A percentile compares a stretch with the other conserved stretches of the same genome.
Conservation (phyloP, 2,888 invertebrate genomes). For the Polymixis flavicincta region DNA sequence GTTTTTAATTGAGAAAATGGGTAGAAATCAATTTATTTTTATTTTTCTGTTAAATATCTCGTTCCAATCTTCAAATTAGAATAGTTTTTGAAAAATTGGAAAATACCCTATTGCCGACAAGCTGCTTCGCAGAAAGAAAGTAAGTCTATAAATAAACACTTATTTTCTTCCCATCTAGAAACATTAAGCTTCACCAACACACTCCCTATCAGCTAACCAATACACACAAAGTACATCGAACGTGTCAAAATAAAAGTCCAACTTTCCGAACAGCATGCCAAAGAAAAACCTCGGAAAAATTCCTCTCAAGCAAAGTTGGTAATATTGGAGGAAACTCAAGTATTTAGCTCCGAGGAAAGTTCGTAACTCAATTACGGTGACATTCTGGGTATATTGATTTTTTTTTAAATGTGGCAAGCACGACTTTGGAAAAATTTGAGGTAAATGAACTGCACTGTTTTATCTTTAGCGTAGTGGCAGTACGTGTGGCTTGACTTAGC, state of each 20-base stretch:
- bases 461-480: background rate
- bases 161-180: background rate
- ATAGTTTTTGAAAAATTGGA: no score
- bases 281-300: conserved; percentile 26
- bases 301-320: conserved; percentile 30
- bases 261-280: conserved; percentile 14
- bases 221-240: conserved; percentile 18
- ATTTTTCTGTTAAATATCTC: no score
- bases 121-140: no score
- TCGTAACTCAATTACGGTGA: conserved; percentile 57
- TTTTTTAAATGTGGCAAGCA: conserved; percentile 22
- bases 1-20: no score
- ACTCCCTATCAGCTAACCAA: background rate
- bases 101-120: no score
- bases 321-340: conserved; percentile 43
- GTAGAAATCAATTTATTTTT: no score
- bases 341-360: conserved; percentile 54
- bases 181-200: background rate
- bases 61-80: no score
- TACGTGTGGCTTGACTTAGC: background rate
- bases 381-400: conserved; percentile 55
- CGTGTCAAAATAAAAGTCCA: conserved; percentile 23
- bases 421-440: background rate
- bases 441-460: no score
- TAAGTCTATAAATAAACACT: no score